A percentile compares a stretch with the other conserved stretches of the same genome.
These are phyloP conservation scores for Euphydryas editha DNA, from an alignment of 2,888 invertebrate species.

Conservation along the genomic window DNA sequence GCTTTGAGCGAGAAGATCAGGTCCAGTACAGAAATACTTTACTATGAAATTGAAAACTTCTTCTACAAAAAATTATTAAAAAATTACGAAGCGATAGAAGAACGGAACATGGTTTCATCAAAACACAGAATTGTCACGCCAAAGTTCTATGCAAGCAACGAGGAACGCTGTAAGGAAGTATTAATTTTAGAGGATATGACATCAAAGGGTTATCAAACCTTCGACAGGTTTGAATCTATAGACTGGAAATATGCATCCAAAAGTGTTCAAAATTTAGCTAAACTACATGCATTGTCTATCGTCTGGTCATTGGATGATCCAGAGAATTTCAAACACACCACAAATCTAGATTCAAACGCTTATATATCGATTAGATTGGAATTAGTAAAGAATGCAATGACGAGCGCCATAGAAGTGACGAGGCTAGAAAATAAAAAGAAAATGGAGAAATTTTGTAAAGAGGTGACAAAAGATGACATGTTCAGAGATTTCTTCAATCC, in stretches of 20 bases:
- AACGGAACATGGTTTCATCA: slow-evolving; percentile 40
- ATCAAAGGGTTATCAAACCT: slow-evolving; percentile 44
- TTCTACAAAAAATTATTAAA: slow-evolving; percentile 45
- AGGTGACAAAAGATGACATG: slow-evolving; percentile 15
- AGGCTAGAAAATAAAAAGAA: slow-evolving; percentile 50
- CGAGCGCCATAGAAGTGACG: slow-evolving; percentile 40
- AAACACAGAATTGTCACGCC: slow-evolving; percentile 48
- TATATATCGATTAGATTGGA: slow-evolving; percentile 28
- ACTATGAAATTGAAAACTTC: slow-evolving; percentile 45
- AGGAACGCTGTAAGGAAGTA: slow-evolving; percentile 42
- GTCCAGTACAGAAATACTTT: slow-evolving; percentile 13
- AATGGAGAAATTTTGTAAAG: slow-evolving; percentile 45
- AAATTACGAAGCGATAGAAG: slow-evolving; percentile 44
- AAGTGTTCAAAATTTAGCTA: slow-evolving; percentile 51
- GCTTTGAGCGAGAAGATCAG: slow-evolving; percentile 44
- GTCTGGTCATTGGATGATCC: slow-evolving; percentile 53
- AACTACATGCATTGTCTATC: slow-evolving; percentile 59
- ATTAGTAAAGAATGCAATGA: slow-evolving; percentile 33
- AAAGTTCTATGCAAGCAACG: slow-evolving; percentile 43
- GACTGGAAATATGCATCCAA: slow-evolving; percentile 52
- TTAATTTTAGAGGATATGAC: slow-evolving; percentile 52
- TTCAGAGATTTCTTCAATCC: slow-evolving; percentile 43
- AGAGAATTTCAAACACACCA: slow-evolving; percentile 43
- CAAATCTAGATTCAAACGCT: slow-evolving; percentile 14
- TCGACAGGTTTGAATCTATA: slow-evolving; percentile 47